Evolutionary conservation across 1,140 invertebrate genomes (phyloP), one percentile per base, ranked within the genome.

Genomic region (Eulimnadia texana): DNA sequence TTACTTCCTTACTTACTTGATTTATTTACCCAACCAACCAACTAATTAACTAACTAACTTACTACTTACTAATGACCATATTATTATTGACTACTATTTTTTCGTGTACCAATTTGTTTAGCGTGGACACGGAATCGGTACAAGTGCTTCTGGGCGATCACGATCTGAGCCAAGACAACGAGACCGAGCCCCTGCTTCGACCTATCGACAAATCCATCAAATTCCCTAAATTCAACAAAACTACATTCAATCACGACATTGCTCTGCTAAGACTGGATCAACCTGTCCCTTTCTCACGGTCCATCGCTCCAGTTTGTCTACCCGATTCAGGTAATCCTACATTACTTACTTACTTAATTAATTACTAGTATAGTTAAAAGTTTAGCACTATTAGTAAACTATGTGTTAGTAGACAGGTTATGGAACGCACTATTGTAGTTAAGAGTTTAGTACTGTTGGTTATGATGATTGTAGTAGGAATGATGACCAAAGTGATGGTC

Each of bases 171-270:
- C 53, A 62, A 23, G 55, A 28, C 1, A 49, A 60, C 50, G 67
- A 68, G 49, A 33, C 55, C 19, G 62, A 65, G 16, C 59, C 64
- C 1, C 52, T 63, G 23, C 53, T 66, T 23, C 60, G 67, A 13
- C 61, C 58, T 22, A 61, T 67, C 19, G 61, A 51, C 11, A 23
- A 49, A 3, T 64, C 55, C 60, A 62, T 68, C 58, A 49, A 64
- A n/a, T 70, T 71, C 50, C 64, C 64, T 0, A 23, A 64, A 10
- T 71, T 69, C 55, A 60, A 68, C 25, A 2, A 63, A 3, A 60
- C 54, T 42, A 67, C 66, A 2, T 70, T 67, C 61, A 66, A 70
- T 60, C 67, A 71, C 59, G 70, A 71, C 63, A 67, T 71, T 16
- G 70, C 68, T 13, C n/a, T 71, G 51, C 59, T 71, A 24, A 49